These are phyloP conservation scores for Bugula neritina DNA, from an alignment of 2,888 invertebrate species.

Conservation along the genomic window DNA sequence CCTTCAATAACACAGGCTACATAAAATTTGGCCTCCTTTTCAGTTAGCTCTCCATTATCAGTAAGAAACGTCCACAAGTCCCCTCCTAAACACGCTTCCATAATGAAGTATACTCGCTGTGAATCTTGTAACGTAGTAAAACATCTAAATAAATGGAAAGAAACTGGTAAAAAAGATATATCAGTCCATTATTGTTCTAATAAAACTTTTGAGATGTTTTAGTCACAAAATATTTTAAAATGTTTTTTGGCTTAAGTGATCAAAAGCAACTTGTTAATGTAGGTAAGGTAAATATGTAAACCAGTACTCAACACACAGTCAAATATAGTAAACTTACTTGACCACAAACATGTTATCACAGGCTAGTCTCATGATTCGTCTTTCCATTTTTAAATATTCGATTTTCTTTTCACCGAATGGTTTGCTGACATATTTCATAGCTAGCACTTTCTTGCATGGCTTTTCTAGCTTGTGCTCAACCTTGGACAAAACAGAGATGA, in stretches of 20 bases:
- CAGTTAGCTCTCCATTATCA: neutral
- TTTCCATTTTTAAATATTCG: constrained; percentile 6
- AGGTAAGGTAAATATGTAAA: too few species aligned
- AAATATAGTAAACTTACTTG: too few species aligned
- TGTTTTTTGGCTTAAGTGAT: too few species aligned
- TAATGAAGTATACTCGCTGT: neutral
- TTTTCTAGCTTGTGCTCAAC: neutral
- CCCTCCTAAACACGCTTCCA: constrained; percentile 21
- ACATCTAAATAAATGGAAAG: neutral
- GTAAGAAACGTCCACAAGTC: constrained; percentile 10
- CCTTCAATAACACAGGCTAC: constrained; percentile 25
- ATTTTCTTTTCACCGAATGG: neutral
- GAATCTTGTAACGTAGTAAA: neutral
- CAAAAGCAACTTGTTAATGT: too few species aligned
- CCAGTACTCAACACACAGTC: too few species aligned
- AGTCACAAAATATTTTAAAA: too few species aligned
- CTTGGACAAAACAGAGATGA: neutral
- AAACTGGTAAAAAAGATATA: neutral
- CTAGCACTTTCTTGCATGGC: neutral
- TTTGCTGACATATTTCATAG: constrained; percentile 14
- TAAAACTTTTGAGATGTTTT: too few species aligned
- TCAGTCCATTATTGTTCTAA: too few species aligned
- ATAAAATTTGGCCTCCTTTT: neutral
- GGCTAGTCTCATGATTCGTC: neutral
- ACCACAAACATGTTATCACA: neutral